Conservation (phyloP, 1,140 invertebrate species). For the Achatina immaculata region DNA sequence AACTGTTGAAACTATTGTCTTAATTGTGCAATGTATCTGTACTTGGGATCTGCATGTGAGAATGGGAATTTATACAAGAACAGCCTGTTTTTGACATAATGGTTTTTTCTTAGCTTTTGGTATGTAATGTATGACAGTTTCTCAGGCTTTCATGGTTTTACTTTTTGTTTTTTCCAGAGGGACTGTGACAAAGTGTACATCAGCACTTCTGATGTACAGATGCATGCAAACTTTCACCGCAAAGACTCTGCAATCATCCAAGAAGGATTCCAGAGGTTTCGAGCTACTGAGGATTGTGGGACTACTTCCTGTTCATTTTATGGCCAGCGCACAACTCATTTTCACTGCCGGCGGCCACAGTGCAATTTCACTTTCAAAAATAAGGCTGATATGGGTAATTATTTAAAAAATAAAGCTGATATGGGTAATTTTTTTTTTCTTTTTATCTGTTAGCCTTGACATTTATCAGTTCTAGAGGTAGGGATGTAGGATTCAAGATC, state of each 20-base stretch:
- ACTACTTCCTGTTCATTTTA: slow-evolving; percentile 89
- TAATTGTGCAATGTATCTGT: no score
- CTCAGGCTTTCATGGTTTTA: no score
- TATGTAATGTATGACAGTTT: no score
- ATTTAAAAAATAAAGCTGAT: neutral
- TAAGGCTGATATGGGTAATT: slow-evolving; percentile 98
- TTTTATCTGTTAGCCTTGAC: neutral
- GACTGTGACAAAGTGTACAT: slow-evolving; percentile 98
- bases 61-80: no score
- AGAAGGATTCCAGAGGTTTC: slow-evolving; percentile 92
- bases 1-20: no score
- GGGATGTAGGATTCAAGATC: no score
- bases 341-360: slow-evolving; percentile 90
- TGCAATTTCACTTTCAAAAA: slow-evolving; percentile 98
- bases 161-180: slow-evolving; percentile 77
- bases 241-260: slow-evolving; percentile 98
- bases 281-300: slow-evolving; percentile 92
- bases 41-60: no score
- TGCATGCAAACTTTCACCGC: slow-evolving; percentile 98
- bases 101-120: no score
- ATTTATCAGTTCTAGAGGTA: neutral
- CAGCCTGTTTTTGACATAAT: no score
- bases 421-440: neutral
- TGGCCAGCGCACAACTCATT: slow-evolving; percentile 97
- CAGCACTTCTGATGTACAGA: slow-evolving; percentile 98